Conservation (phyloP, 1,140 invertebrate species). For the Argopecten irradians region DNA sequence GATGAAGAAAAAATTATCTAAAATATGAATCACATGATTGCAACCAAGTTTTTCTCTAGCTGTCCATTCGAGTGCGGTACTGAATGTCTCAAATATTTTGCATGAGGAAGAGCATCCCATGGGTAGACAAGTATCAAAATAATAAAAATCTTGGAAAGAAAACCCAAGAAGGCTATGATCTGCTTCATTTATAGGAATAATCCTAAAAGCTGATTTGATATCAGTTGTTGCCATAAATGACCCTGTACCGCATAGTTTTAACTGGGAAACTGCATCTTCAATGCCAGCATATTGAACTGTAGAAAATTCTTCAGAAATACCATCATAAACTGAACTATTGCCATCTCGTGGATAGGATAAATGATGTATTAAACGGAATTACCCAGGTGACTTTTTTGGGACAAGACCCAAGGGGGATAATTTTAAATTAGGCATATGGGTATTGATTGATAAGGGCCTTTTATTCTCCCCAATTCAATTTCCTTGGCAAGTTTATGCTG, state of each 20-base stretch:
- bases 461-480: too few species aligned
- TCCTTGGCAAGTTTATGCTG: slow-evolving; percentile 30
- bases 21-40: slow-evolving; percentile 25
- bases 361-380: slow-evolving; percentile 25
- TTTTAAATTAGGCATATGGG: neutral
- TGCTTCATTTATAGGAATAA: neutral
- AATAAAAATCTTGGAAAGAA: neutral
- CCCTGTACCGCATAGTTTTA: neutral
- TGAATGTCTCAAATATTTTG: slow-evolving; percentile 41
- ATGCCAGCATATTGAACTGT: slow-evolving; percentile 27
- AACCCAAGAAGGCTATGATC: slow-evolving; percentile 29
- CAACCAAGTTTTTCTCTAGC: neutral
- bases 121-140: slow-evolving; percentile 36
- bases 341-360: neutral
- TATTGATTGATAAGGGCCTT: neutral
- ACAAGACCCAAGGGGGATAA: slow-evolving; percentile 23
- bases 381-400: neutral
- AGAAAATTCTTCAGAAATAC: neutral
- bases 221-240: slow-evolving; percentile 27
- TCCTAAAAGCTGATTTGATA: slow-evolving; percentile 35
- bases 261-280: neutral
- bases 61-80: slow-evolving; percentile 36
- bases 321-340: neutral
- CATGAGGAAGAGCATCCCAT: slow-evolving; percentile 29
- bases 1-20: slow-evolving; percentile 40